Percentiles rank a stretch among this genome's conserved stretches.
These are phyloP conservation scores for Globodera ellingtonae DNA, from an alignment of 1,140 invertebrate species.

Conservation along the genomic window DNA sequence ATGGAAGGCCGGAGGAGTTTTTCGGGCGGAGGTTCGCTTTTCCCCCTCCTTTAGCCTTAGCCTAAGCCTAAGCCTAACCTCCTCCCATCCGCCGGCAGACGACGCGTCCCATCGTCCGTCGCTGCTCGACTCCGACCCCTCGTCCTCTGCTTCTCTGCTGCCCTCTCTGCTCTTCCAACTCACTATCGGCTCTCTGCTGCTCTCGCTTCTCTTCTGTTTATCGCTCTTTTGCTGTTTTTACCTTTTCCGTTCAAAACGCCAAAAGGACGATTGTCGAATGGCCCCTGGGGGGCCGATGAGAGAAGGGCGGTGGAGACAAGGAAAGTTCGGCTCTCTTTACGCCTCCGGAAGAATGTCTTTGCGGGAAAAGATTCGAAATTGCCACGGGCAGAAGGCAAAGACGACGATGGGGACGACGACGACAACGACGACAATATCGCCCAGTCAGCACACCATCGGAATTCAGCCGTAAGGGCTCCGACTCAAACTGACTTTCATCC, in stretches of 20 bases:
- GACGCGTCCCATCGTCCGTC: neutral
- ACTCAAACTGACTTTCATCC: no score
- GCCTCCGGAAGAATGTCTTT: neutral
- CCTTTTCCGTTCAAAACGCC: constrained; percentile 2
- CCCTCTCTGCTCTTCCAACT: constrained; percentile 21
- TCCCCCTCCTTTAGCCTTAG: neutral
- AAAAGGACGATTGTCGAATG: neutral
- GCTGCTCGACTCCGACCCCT: neutral
- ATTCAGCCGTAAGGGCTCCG: no score
- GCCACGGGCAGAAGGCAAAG: neutral
- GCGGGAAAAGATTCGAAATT: neutral
- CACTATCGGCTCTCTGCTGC: constrained; percentile 14
- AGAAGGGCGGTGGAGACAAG: constrained; percentile 6
- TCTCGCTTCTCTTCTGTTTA: constrained; percentile 13
- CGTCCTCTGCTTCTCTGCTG: constrained; percentile 5
- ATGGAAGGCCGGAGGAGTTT: constrained; percentile 53
- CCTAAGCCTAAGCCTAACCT: neutral
- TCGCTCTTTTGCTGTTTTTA: constrained; percentile 19
- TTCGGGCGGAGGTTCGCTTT: constrained; percentile 25
- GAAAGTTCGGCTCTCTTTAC: constrained; percentile 20
- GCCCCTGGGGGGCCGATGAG: neutral
- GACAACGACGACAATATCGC: neutral
- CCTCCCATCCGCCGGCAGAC: neutral
- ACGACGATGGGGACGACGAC: neutral
- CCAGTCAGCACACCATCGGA: neutral